Conservation (phyloP, 1,140 invertebrate genomes). For the Lasaia peninsularis region DNA sequence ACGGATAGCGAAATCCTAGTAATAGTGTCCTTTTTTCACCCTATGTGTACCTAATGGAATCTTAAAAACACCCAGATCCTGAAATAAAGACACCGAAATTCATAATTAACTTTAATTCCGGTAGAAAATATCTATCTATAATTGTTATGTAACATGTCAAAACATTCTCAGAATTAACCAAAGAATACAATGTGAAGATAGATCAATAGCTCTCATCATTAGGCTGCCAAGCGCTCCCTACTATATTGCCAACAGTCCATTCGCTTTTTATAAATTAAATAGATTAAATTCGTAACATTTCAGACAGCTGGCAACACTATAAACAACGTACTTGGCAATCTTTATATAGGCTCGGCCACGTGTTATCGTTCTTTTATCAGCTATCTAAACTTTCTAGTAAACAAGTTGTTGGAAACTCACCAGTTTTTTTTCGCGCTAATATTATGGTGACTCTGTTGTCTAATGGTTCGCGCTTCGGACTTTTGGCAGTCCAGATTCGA, state of each 20-base stretch:
- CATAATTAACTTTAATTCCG: too few relatives aligned
- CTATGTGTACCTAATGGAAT: too few relatives aligned
- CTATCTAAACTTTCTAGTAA: neutral
- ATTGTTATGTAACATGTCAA: neutral
- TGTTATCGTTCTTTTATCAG: neutral
- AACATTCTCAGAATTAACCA: neutral
- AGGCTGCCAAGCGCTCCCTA: conserved; percentile 46
- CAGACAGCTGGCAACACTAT: neutral
- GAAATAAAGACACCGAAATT: neutral
- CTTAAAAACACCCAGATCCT: neutral
- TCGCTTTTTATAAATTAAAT: conserved; percentile 24
- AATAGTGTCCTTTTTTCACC: too few relatives aligned
- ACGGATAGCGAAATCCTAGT: too few relatives aligned
- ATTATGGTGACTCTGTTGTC: neutral
- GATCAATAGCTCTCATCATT: conserved; percentile 49
- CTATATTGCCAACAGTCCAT: conserved; percentile 35
- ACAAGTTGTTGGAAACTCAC: neutral
- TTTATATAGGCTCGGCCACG: neutral
- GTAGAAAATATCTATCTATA: neutral
- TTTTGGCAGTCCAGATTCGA: too few relatives aligned
- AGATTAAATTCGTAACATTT: neutral
- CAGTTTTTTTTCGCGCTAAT: neutral
- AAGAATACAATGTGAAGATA: conserved; percentile 29
- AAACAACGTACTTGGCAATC: neutral
- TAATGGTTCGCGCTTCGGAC: too few relatives aligned